phyloP scores from a whole-genome alignment of 1,140 invertebrate genomes.

The Ooceraea biroi region DNA sequence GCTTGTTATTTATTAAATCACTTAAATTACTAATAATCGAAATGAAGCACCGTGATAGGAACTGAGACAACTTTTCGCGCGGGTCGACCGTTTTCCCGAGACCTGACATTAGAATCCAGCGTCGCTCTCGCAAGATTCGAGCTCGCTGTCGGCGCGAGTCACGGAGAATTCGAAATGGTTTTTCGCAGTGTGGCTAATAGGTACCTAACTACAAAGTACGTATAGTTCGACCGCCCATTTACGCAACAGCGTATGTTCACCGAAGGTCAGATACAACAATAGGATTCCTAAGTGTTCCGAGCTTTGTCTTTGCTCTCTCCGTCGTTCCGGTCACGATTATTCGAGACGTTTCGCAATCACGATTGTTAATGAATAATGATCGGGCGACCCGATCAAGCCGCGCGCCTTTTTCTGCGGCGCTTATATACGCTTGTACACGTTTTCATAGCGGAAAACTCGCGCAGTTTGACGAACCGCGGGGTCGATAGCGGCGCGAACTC shows the following conservation, averaged over 20 bases:
- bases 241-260: conserved; percentile 69
- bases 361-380: conserved; percentile 64
- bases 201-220: conserved; percentile 67
- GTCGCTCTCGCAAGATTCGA: conserved; percentile 47
- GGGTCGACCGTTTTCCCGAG: conserved; percentile 43
- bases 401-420: conserved; percentile 9
- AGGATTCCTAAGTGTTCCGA: conserved; percentile 67
- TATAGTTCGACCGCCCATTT: conserved; percentile 73
- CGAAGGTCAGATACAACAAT: conserved; percentile 77
- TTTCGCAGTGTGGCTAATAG: conserved; percentile 64
- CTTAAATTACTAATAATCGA: too few species aligned
- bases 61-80: conserved; percentile 42
- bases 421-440: neutral
- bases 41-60: too few species aligned
- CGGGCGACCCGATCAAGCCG: conserved; percentile 18
- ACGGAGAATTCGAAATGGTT: conserved; percentile 61
- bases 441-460: conserved; percentile 21
- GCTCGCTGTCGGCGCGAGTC: conserved; percentile 61
- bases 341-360: conserved; percentile 42
- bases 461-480: conserved; percentile 16
- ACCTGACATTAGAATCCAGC: conserved; percentile 51
- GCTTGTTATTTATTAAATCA: too few species aligned
- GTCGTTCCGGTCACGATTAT: conserved; percentile 65
- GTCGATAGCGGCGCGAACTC: neutral
- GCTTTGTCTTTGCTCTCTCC: conserved; percentile 63